Conservation (phyloP, 1,140 invertebrate species). For the Brachionus koreanus region DNA sequence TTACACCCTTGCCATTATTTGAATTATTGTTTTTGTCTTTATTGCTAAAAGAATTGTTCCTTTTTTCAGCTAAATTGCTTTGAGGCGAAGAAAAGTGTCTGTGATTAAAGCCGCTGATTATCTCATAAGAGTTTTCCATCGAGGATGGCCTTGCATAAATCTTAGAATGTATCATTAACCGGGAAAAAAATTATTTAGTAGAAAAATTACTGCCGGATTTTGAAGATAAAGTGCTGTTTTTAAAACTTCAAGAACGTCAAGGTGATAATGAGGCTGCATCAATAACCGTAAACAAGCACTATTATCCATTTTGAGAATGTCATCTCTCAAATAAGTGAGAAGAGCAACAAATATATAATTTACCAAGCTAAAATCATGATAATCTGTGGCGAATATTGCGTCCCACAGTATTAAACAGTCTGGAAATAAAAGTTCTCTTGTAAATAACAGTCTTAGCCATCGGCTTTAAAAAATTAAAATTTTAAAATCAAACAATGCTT, state of each 20-base stretch:
- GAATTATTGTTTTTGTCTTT: constrained; percentile 4
- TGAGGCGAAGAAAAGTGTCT: background rate
- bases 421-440: constrained; percentile 30
- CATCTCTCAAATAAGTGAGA: constrained; percentile 26
- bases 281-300: constrained; percentile 13
- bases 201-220: constrained; percentile 30
- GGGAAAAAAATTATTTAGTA: background rate
- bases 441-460: constrained; percentile 32
- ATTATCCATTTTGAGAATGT: constrained; percentile 25
- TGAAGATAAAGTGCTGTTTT: constrained; percentile 39
- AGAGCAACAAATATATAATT: constrained; percentile 43
- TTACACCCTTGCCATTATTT: background rate
- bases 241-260: constrained; percentile 12
- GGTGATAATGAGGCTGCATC: constrained; percentile 34
- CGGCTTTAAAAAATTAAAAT: background rate
- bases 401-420: constrained; percentile 32
- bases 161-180: background rate
- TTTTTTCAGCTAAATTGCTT: background rate
- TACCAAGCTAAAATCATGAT: constrained; percentile 23
- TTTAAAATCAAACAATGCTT: background rate
- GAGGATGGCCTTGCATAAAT: constrained; percentile 12
- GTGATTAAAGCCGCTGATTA: background rate
- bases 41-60: background rate
- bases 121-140: constrained; percentile 41
- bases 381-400: constrained; percentile 39